These are phyloP conservation scores for Saccostrea echinata DNA, from an alignment of 1,140 invertebrate species.

Conservation along the genomic window DNA sequence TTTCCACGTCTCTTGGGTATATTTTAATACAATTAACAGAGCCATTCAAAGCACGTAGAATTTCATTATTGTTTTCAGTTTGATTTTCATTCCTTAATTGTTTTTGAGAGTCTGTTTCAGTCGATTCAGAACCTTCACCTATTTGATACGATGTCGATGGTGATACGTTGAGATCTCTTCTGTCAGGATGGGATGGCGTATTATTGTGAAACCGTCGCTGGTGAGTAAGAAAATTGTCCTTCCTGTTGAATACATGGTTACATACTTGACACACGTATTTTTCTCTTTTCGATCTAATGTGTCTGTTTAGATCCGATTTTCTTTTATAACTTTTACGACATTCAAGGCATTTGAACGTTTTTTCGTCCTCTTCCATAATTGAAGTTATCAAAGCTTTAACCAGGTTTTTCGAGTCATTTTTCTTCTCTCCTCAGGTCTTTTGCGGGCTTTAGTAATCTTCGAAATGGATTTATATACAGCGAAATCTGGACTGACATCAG, in stretches of 20 bases:
- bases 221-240: conserved; percentile 41
- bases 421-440: neutral
- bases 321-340: conserved; percentile 15
- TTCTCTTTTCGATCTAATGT: neutral
- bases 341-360: neutral
- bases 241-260: conserved; percentile 24
- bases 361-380: neutral
- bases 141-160: neutral
- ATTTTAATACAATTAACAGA: neutral
- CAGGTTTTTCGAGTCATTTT: neutral
- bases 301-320: conserved; percentile 36
- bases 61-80: neutral
- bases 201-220: neutral
- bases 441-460: neutral
- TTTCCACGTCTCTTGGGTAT: conserved; percentile 4
- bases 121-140: neutral
- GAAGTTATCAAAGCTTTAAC: neutral
- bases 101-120: conserved; percentile 22
- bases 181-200: neutral
- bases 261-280: neutral
- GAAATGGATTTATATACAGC: neutral
- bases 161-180: neutral
- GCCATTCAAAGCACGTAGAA: conserved; percentile 11
- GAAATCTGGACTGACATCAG: neutral
- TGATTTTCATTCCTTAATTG: neutral